A percentile compares a stretch with the other conserved stretches of the same genome.
phyloP scores from a whole-genome alignment of 2,113 vertebrate species.

The Bubalus kerabau region DNA sequence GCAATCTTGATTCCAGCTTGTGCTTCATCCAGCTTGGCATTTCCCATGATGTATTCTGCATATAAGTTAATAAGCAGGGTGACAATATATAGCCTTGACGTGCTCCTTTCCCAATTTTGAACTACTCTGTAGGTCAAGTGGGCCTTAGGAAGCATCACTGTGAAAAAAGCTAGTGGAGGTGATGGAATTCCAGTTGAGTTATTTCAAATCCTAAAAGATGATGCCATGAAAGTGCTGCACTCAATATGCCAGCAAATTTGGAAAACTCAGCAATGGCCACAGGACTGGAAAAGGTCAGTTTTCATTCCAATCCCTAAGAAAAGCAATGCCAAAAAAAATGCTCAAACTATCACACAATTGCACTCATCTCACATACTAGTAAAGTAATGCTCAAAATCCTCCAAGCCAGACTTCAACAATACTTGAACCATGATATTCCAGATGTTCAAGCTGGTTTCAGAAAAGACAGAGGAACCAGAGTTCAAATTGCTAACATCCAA shows the following conservation, averaged over 20 bases:
- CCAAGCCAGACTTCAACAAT: too few species aligned
- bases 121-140: neutral
- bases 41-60: neutral
- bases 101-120: neutral
- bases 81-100: neutral
- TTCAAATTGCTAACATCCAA: too few species aligned
- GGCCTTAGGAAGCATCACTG: neutral
- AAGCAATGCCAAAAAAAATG: neutral
- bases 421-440: too few species aligned
- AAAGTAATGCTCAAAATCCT: neutral
- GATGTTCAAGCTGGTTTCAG: too few species aligned
- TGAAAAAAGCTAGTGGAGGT: neutral
- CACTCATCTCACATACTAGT: neutral
- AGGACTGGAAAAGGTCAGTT: neutral
- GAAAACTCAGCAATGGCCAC: neutral
- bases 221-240: neutral
- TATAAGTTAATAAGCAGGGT: neutral
- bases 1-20: neutral
- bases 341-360: fast-evolving
- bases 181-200: neutral
- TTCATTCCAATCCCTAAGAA: neutral
- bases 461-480: too few species aligned
- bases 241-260: neutral
- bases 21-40: neutral
- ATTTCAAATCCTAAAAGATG: neutral